Evolutionary conservation across 2,113 vertebrate species (phyloP), one percentile per base, ranked within the genome.

Genomic region (Acrocephalus arundinaceus): DNA sequence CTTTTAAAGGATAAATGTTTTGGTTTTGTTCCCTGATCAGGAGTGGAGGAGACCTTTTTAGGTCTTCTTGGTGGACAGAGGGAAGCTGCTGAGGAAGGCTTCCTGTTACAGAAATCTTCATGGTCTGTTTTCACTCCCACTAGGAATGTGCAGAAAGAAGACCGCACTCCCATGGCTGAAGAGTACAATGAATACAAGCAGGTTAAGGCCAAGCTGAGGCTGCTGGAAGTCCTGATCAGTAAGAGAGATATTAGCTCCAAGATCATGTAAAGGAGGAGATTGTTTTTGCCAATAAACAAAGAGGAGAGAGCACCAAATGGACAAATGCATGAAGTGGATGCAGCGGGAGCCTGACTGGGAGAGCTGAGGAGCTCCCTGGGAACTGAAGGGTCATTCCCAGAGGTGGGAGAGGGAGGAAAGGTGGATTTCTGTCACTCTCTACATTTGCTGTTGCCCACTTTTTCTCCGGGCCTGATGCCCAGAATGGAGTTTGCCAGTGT

Each of bases 181-280:
- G 99, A 99, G 48, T 99, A 99, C 97, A 99, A 93, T 2, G 99
- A 99, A 90, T 99, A 99, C 97, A 99, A 99, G 96, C 99, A 99
- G 58, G 93, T 99, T 30, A 99, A 99, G 95, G 99, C 99, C 46
- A 99, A 99, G 88, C 97, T 99, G 74, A 97, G 98, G 93, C 98
- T 99, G 43, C 97, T 99, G 97, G 99, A 99, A 89, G 99, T 99
- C 82, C 98, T 99, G 85, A 99, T 99, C 98, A 99, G 98, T 98
- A 99, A 99, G 97, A 98, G 99, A 98, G 99, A 99, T 97, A 96
- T 86, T 27, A 97, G 98, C 10, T 97, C 98, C 93, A 98, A 98
- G 94, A 94, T 97, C 90, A 91, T 98, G 97, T 98, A 92, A 97
- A 77, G 63, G 58, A 83, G 51, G 13, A 57, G 58, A 67, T 85